Conservation (phyloP, 1,140 invertebrate genomes). For the Dryas iulia region DNA sequence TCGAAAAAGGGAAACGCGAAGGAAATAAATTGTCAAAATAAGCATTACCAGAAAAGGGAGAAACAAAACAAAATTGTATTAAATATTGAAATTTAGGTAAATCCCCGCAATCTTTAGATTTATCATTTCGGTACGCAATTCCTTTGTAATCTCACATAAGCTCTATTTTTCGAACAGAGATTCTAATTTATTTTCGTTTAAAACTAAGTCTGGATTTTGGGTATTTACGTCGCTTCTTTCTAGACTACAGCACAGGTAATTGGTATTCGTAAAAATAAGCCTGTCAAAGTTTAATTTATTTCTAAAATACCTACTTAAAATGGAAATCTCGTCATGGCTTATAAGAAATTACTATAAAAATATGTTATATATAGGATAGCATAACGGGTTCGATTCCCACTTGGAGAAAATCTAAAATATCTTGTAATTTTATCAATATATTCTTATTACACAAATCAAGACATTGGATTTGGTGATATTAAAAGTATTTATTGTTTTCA, state of each 20-base stretch:
- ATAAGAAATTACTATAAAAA: too few species aligned
- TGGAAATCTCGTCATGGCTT: too few species aligned
- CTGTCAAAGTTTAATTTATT: neutral
- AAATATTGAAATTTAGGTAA: constrained; percentile 22
- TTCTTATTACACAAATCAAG: too few species aligned
- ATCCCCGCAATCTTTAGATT: constrained; percentile 7
- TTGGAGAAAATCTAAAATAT: too few species aligned
- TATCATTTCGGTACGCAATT: constrained; percentile 14
- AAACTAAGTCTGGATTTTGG: constrained; percentile 2
- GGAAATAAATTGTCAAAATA: constrained; percentile 12
- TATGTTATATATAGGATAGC: too few species aligned
- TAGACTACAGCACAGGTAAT: neutral
- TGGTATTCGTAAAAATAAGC: neutral
- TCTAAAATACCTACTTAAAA: too few species aligned
- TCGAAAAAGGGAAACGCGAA: neutral
- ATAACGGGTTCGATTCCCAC: too few species aligned
- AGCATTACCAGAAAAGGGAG: constrained; percentile 9
- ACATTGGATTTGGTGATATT: too few species aligned
- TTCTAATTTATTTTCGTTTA: constrained; percentile 15
- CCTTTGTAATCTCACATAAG: constrained; percentile 19
- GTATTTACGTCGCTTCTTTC: neutral
- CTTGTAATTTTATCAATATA: too few species aligned
- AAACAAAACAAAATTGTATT: constrained; percentile 7
- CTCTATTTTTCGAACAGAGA: constrained; percentile 12
- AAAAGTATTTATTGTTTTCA: too few species aligned